phyloP scores from a whole-genome alignment of 2,797 vertebrate species.

The Rhynchonycteris naso region DNA sequence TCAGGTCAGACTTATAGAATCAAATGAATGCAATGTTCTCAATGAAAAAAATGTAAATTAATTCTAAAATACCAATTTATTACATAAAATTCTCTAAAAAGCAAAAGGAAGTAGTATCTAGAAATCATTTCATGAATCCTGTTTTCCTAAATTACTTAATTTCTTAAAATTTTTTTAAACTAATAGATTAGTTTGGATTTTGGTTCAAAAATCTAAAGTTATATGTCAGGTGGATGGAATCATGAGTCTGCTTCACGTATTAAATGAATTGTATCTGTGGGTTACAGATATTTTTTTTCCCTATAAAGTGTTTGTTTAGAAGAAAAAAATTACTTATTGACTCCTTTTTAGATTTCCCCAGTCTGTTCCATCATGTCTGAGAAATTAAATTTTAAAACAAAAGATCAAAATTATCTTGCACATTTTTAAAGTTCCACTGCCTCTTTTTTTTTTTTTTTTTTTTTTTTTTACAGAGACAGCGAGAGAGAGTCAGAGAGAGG shows the following conservation, averaged over 20 bases:
- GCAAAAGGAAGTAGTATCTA: conserved; percentile 3
- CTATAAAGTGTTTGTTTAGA: conserved; percentile 36
- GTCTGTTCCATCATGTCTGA: conserved; percentile 1
- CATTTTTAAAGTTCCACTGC: conserved; percentile 30
- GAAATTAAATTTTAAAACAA: conserved; percentile 65
- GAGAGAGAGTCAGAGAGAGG: too few species aligned
- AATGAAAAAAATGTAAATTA: conserved; percentile 66
- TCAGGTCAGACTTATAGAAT: conserved; percentile 59
- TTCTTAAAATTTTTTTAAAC: background rate
- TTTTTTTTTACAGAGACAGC: too few species aligned
- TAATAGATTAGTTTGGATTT: conserved; percentile 12
- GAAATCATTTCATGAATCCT: conserved; percentile 56
- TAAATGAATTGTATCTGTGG: conserved; percentile 37
- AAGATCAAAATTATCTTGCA: conserved; percentile 50
- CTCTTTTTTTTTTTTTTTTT: too few species aligned
- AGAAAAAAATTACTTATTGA: conserved; percentile 5
- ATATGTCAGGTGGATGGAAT: conserved; percentile 27
- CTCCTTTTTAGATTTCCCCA: background rate
- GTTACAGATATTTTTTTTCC: background rate
- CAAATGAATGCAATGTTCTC: conserved; percentile 60
- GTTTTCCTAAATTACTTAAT: conserved; percentile 59
- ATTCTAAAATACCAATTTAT: conserved; percentile 55
- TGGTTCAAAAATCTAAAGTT: conserved; percentile 56
- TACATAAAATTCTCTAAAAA: conserved; percentile 39
- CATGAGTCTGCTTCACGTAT: background rate